Evolutionary conservation across 2,797 vertebrate species (phyloP).

Genomic region (Ptychobarbus kaznakovi): DNA sequence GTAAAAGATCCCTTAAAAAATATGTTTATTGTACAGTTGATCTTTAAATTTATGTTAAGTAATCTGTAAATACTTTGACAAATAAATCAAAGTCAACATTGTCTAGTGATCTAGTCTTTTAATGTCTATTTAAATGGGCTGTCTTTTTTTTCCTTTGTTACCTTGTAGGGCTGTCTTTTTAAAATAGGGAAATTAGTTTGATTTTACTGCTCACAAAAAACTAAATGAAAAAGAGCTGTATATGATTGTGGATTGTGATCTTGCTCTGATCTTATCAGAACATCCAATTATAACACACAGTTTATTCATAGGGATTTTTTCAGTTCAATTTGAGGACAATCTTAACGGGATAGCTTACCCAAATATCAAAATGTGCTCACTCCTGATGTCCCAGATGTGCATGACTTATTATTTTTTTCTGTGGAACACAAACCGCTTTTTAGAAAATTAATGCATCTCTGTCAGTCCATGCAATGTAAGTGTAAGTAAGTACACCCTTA

Average conservation of each 20-base stretch:
- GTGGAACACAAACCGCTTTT: no score
- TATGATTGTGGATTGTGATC: neutral
- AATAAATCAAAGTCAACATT: constrained; percentile 8
- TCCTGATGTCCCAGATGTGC: no score
- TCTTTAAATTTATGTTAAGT: neutral
- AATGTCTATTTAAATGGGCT: no score
- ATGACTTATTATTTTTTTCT: no score
- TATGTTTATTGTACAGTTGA: neutral
- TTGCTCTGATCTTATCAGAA: neutral
- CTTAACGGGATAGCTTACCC: no score
- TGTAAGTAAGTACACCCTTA: no score
- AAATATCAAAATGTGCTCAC: neutral
- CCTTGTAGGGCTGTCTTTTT: neutral
- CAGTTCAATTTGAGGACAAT: neutral
- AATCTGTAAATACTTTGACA: neutral
- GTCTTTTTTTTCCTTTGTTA: neutral
- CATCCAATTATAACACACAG: neutral
- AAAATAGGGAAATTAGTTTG: neutral
- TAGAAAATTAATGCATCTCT: neutral
- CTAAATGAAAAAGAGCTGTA: neutral
- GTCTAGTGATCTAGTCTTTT: neutral
- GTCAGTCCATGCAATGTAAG: neutral
- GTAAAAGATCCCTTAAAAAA: neutral
- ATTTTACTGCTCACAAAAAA: neutral
- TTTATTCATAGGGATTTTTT: neutral